A percentile compares a stretch with the other conserved stretches of the same genome.
Evolutionary conservation across 2,113 vertebrate species (phyloP).

Genomic region (Aix galericulata): DNA sequence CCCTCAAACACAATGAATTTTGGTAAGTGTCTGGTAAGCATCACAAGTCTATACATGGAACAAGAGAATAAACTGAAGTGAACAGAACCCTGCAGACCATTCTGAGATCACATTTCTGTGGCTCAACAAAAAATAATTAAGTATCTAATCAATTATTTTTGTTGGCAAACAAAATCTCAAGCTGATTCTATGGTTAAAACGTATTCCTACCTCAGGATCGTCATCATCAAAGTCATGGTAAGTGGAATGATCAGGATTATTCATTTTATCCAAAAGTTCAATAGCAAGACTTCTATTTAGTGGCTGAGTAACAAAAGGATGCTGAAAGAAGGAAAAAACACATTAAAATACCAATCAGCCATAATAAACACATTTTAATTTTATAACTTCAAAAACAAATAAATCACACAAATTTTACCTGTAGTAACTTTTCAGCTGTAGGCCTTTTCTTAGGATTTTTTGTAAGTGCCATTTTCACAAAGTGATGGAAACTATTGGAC

Average conservation of each 20-base stretch:
- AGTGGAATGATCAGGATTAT: conserved; percentile 94
- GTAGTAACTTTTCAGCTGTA: conserved; percentile 93
- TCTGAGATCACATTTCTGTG: neutral
- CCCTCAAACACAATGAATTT: neutral
- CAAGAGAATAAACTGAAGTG: neutral
- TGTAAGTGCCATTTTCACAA: conserved; percentile 96
- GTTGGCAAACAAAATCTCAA: neutral
- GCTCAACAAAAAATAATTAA: neutral
- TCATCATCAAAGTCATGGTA: conserved; percentile 96
- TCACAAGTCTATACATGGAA: neutral
- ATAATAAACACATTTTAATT: neutral
- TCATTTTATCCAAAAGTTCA: conserved; percentile 95
- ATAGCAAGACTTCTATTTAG: conserved; percentile 94
- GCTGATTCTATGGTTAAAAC: neutral
- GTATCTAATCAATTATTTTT: neutral
- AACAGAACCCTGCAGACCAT: neutral
- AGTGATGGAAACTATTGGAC: conserved; percentile 98
- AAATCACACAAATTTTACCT: conserved; percentile 77
- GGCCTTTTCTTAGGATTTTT: conserved; percentile 98
- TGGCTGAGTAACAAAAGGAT: conserved; percentile 95
- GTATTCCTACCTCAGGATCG: conserved; percentile 89
- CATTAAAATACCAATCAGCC: neutral
- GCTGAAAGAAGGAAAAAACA: conserved; percentile 74
- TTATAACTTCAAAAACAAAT: neutral
- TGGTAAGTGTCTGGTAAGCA: neutral